These are phyloP conservation scores for Thera britannica DNA, from an alignment of 2,888 invertebrate species.

Conservation along the genomic window DNA sequence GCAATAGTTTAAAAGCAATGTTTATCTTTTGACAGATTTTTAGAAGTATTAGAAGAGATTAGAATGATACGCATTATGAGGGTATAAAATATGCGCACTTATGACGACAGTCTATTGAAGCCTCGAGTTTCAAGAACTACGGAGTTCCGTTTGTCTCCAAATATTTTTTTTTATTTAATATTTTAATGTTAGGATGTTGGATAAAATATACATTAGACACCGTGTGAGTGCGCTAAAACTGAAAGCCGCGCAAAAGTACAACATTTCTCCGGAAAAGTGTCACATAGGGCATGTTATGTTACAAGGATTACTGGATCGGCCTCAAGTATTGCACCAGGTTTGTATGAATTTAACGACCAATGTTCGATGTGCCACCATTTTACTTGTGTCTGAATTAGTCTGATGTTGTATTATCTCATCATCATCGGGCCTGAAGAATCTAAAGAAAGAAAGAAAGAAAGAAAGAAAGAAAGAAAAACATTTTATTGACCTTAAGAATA, in stretches of 20 bases:
- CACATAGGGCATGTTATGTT: constrained; percentile 59
- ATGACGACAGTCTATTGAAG: constrained; percentile 2
- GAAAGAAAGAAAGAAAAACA: too few relatives aligned
- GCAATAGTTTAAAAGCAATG: too few relatives aligned
- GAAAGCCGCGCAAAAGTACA: constrained; percentile 50
- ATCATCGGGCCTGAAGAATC: too few relatives aligned
- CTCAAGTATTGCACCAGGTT: constrained; percentile 53
- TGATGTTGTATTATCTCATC: too few relatives aligned
- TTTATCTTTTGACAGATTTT: too few relatives aligned
- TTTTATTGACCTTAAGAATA: too few relatives aligned
- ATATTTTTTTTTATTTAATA: constrained; percentile 7
- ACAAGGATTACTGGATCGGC: constrained; percentile 53
- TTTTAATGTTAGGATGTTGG: constrained; percentile 44
- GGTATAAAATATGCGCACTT: constrained; percentile 11
- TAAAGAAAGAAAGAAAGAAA: too few relatives aligned
- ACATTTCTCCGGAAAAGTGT: constrained; percentile 50
- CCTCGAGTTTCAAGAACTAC: constrained; percentile 4
- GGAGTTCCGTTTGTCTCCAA: not conserved
- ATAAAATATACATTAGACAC: constrained; percentile 45
- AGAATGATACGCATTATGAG: not conserved
- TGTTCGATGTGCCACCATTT: too few relatives aligned
- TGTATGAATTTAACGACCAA: constrained; percentile 5
- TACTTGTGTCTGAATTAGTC: too few relatives aligned
- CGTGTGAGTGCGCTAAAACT: constrained; percentile 48
- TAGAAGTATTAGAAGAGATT: too few relatives aligned